Evolutionary conservation across 2,888 invertebrate genomes (phyloP), one percentile per base, ranked within the genome.

Genomic region (Plagiodera versicolora): DNA sequence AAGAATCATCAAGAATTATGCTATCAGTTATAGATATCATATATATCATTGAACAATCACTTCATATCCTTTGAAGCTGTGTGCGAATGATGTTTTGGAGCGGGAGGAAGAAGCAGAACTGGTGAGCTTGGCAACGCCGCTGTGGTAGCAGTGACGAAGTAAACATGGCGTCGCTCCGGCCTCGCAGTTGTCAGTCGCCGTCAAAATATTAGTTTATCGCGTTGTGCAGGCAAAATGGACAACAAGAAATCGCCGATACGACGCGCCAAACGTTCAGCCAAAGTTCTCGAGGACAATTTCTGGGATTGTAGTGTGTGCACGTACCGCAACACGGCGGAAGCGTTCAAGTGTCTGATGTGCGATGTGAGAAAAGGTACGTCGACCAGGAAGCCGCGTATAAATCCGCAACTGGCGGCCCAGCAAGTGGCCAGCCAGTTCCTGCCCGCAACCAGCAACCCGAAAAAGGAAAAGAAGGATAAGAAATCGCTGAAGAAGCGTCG

Each of bases 301-400:
- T 98, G 98, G 98, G 97, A 98, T 83, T 98, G 98, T 83, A 95
- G 95, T 84, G 97, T 98, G 79, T 98, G 98, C 84, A 98, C 98
- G 64, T 98, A 92, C 83, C 89, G 94, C 81, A 98, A 98, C 83
- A 93, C 95, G 75, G 94, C 95, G 70, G 97, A 98, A 87, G 96
- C 97, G 70, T 98, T 98, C 85, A 98, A 98, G 88, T 99, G 98
- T 86, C 91, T 95, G 77, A 98, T 99, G 95, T 98, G 98, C 86
- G 98, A 98, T 87, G 95, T 97, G 76, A 87, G 98, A 75, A 99
- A 98, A 89, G 98, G 92, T 75, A 92, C 92, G 68, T 91, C 91
- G 58, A 92, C 92, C 69, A 87, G 92, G 75, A 98, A 98, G 82
- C 98, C 98, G 67, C 89, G 96, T 72, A 88, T 97, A 77, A 98